Conservation (phyloP, 2,888 invertebrate genomes). For the Agonopterix alstromeriana region DNA sequence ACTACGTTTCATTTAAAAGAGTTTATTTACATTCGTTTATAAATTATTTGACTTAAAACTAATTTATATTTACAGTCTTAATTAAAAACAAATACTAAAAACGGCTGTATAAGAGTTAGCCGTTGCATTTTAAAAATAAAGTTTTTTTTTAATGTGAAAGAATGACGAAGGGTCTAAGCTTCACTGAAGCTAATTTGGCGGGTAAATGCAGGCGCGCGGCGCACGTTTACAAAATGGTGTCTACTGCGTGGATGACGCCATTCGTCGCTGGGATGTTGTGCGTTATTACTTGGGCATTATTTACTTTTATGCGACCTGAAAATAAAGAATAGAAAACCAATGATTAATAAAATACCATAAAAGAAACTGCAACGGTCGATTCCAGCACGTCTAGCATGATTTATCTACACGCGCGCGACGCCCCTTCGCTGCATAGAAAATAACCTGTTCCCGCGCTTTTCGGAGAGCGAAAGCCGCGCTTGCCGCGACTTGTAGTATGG, state of each 20-base stretch:
- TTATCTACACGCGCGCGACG: no score
- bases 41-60: slow-evolving; percentile 63
- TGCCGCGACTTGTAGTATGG: no score
- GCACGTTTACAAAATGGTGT: slow-evolving; percentile 62
- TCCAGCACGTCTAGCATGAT: no score
- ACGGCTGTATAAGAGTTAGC: not conserved
- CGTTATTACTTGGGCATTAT: slow-evolving; percentile 87
- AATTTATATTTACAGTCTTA: slow-evolving; percentile 72
- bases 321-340: slow-evolving; percentile 15
- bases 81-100: slow-evolving; percentile 15
- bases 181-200: slow-evolving; percentile 55
- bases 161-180: slow-evolving; percentile 21
- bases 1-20: slow-evolving; percentile 10
- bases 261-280: slow-evolving; percentile 93
- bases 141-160: not conserved
- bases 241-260: slow-evolving; percentile 91
- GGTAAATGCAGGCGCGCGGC: slow-evolving; percentile 16
- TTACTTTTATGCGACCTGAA: slow-evolving; percentile 89
- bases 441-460: no score
- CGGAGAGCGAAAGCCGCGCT: no score
- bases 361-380: not conserved
- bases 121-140: not conserved
- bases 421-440: no score
- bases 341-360: slow-evolving; percentile 2
- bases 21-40: slow-evolving; percentile 68